Base-by-base conservation (phyloP, 1,140 invertebrate genomes). In the Eupristina koningsbergeri region DNA sequence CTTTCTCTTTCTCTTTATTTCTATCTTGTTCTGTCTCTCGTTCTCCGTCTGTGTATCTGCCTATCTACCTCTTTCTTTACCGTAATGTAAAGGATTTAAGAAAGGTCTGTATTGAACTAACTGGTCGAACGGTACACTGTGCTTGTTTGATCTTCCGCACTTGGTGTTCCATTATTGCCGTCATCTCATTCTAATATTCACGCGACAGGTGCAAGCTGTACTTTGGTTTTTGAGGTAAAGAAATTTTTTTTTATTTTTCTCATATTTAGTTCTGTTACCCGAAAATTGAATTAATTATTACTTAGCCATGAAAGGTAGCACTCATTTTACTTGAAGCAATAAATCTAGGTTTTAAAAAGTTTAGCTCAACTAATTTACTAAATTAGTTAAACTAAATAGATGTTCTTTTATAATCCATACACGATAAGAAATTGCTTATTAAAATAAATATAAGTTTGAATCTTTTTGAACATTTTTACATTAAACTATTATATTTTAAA, bases 121-220 rank as follows among this genome's bases (percentile, higher is more conserved):
- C 80, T 50, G 81, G n/a, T 36, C 81, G 82, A 83, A 83, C 82
- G 82, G 82, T 83, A 83, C 58, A 58, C 53, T 36, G 71, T 39
- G 50, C 71, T 61, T 75, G 80, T 74, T 81, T 75, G 71, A 75
- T 75, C 71, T 41, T 39, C 45, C 80, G 47, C 79, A 19, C 3
- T 41, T 41, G n/a, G 22, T 36, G 36, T 41, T 71, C 67, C 36
- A n/a, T 71, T 36, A 71, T 71, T 71, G 22, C 41, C 67, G 7
- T 41, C 67, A 7, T 71, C 31, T 19, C 17, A 17, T 47, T 58
- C 69, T 74, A 3, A 22, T 81, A 74, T 73, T 74, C 67, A 3
- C 3, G n/a, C 34, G 41, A 67, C 69, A 64, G 71, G 69, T 53
- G 41, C 9, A 34, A 45, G 61, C 39, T 41, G 29, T 41, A 13